These are phyloP conservation scores for Conus betulinus DNA, from an alignment of 1,140 invertebrate species.

Conservation along the genomic window DNA sequence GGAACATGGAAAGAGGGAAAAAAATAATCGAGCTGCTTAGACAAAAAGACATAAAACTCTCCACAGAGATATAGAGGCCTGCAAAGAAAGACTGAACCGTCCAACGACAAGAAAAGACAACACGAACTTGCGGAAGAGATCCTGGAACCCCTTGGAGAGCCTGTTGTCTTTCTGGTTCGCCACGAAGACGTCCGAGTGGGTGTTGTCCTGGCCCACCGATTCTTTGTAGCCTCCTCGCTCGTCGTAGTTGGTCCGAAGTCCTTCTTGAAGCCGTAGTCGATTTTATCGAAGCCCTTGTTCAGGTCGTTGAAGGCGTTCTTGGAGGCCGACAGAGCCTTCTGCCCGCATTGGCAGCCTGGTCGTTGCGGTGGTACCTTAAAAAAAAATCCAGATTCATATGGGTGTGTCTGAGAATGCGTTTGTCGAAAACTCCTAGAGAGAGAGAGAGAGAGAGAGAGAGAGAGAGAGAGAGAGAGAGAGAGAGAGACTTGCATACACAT, in stretches of 20 bases:
- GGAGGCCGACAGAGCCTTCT: background rate
- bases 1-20: too few species aligned
- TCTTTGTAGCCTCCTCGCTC: slow-evolving; percentile 30
- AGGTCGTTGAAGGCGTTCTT: slow-evolving; percentile 29
- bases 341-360: background rate
- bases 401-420: too few species aligned
- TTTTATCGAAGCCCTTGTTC: slow-evolving; percentile 11
- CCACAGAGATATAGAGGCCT: background rate
- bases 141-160: background rate
- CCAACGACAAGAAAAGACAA: background rate
- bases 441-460: background rate
- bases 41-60: too few species aligned
- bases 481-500: background rate
- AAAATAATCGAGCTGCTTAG: too few species aligned
- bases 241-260: slow-evolving; percentile 13
- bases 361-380: slow-evolving; percentile 7
- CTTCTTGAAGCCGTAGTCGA: slow-evolving; percentile 24
- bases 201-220: slow-evolving; percentile 27
- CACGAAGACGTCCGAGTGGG: slow-evolving; percentile 29
- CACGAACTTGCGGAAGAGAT: slow-evolving; percentile 5
- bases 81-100: background rate
- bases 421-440: too few species aligned
- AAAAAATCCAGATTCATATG: too few species aligned
- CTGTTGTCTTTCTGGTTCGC: slow-evolving; percentile 36
- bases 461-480: background rate